phyloP scores from a whole-genome alignment of 2,113 vertebrate species.

The Sceloporus tristichus region DNA sequence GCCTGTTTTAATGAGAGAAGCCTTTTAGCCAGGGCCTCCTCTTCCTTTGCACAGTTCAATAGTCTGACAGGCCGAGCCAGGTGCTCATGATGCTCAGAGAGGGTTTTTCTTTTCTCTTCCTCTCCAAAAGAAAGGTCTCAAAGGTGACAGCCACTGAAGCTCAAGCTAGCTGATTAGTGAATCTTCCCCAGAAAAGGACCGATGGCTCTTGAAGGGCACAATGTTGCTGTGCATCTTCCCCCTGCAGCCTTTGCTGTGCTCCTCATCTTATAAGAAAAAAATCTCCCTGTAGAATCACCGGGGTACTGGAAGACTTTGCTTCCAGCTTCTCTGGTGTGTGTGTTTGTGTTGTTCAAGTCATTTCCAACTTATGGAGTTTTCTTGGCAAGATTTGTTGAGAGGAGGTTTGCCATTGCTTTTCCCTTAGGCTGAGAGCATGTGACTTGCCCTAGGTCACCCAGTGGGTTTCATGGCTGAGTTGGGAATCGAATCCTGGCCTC shows the following conservation, averaged over 20 bases:
- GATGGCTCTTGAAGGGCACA: rapidly evolving
- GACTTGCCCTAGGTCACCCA: no score
- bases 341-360: no score
- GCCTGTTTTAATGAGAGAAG: conserved; percentile 73
- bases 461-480: no score
- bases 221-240: not conserved
- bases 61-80: not conserved
- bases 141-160: not conserved
- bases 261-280: not conserved
- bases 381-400: no score
- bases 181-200: rapidly evolving
- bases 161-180: rapidly evolving
- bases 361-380: no score
- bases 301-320: not conserved
- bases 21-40: conserved; percentile 58
- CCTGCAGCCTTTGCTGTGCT: not conserved
- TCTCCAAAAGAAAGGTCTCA: not conserved
- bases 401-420: no score
- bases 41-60: conserved; percentile 11
- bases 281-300: not conserved
- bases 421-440: no score
- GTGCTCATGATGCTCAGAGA: not conserved
- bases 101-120: not conserved
- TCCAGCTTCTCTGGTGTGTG: not conserved
- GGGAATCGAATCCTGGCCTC: no score